These are phyloP conservation scores for Phrynosoma blainvillii DNA, from an alignment of 2,113 vertebrate species.

Conservation along the genomic window DNA sequence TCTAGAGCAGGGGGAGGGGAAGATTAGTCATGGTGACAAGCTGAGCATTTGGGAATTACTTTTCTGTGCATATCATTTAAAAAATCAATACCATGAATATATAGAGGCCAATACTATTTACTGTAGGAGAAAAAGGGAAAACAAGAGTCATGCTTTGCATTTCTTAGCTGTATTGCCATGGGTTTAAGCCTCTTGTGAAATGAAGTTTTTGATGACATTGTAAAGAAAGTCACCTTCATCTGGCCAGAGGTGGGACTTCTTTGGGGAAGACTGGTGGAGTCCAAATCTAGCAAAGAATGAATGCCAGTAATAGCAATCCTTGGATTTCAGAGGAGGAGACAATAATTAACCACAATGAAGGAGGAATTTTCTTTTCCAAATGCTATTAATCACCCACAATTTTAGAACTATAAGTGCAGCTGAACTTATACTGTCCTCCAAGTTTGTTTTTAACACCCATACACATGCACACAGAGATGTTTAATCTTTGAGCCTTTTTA, in stretches of 20 bases:
- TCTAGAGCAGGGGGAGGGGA: constrained; percentile 74
- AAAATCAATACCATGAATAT: constrained; percentile 86
- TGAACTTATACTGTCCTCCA: not conserved
- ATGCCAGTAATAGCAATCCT: not conserved
- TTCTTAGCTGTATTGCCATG: constrained; percentile 54
- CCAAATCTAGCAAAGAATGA: not conserved
- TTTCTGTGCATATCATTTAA: constrained; percentile 89
- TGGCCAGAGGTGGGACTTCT: constrained; percentile 34
- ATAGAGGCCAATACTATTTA: constrained; percentile 78
- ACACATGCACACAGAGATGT: not conserved
- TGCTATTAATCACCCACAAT: constrained; percentile 13
- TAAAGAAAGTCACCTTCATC: constrained; percentile 62
- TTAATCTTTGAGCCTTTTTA: constrained; percentile 10
- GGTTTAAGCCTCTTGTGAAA: constrained; percentile 26
- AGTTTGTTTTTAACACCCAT: not conserved
- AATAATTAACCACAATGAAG: constrained; percentile 3
- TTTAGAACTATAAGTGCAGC: not conserved
- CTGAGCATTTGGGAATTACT: constrained; percentile 85
- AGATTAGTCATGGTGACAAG: constrained; percentile 88
- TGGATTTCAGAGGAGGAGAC: not conserved
- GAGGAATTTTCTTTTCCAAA: constrained; percentile 10
- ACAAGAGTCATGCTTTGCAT: constrained; percentile 58
- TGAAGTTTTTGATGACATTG: constrained; percentile 32
- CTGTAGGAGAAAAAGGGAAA: constrained; percentile 74
- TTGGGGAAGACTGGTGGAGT: constrained; percentile 7